Evolutionary conservation across 1,140 invertebrate species (phyloP), one percentile per base, ranked within the genome.

Genomic region (Lethocerus indicus): DNA sequence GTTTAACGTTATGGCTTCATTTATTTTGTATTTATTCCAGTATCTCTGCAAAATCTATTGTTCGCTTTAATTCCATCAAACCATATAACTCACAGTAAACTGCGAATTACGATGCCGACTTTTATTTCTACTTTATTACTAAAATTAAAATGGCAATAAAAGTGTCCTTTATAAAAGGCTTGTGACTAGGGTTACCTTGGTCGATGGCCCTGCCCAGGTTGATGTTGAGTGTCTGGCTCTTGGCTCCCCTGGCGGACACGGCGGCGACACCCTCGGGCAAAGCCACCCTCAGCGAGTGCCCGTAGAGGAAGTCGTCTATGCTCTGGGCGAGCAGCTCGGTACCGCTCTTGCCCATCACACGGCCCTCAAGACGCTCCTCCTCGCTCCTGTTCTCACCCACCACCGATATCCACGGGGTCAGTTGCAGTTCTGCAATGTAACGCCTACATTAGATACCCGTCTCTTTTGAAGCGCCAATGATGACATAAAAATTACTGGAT

Each of bases 221-320:
- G 24, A 57, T 54, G 20, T 57, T 54, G 14, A 57, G 39, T 7
- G 54, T 51, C 27, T 46, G 18, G 26, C 44, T n/a, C n/a, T n/a
- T n/a, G n/a, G n/a, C n/a, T n/a, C n/a, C n/a, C n/a, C n/a, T n/a
- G n/a, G n/a, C n/a, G n/a, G n/a, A n/a, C n/a, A n/a, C n/a, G n/a
- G n/a, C n/a, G n/a, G n/a, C n/a, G n/a, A 40, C 32, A 28, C 52
- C 42, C 18, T 39, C 26, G 4, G 52, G 52, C 25, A 53, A 42
- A 7, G 39, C 16, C 16, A 53, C 23, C 28, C 47, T 43, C 9
- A 53, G 7, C 14, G 24, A 36, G 13, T 39, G 21, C 14, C 47
- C 42, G 13, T 37, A 26, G 13, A 53, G 14, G 25, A 47, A 53
- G 39, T 35, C 36, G 18, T 49, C 47, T 6, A 53, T 26, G 6